phyloP scores from a whole-genome alignment of 2,888 invertebrate species.

The Eurois occulta region DNA sequence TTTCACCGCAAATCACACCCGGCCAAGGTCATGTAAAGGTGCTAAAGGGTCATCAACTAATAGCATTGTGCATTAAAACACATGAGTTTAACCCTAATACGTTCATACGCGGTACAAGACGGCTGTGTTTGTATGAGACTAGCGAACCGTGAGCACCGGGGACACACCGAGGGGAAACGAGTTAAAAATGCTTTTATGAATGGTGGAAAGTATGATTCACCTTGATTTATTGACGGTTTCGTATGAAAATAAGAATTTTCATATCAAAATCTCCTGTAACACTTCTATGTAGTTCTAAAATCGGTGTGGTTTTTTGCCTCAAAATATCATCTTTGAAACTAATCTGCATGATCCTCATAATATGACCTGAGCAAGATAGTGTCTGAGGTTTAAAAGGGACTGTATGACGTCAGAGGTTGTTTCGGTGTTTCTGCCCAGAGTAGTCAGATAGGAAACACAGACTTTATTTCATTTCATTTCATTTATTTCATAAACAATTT shows the following conservation, averaged over 20 bases:
- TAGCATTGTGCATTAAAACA: slow-evolving; percentile 40
- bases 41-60: slow-evolving; percentile 38
- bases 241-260: not conserved
- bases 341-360: not conserved
- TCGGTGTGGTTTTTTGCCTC: not conserved
- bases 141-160: slow-evolving; percentile 53
- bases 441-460: not conserved
- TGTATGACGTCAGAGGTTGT: not conserved
- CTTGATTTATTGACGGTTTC: not conserved
- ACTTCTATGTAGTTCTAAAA: not conserved
- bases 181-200: not conserved
- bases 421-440: no score
- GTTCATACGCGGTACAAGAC: slow-evolving; percentile 26
- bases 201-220: not conserved
- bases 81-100: slow-evolving; percentile 25
- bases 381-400: not conserved
- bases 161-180: slow-evolving; percentile 42
- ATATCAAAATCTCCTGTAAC: not conserved
- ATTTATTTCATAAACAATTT: no score
- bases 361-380: not conserved
- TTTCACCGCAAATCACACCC: slow-evolving; percentile 12
- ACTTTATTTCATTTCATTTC: no score
- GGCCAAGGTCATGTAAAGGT: slow-evolving; percentile 22
- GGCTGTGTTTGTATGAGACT: slow-evolving; percentile 42
- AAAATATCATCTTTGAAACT: not conserved